Base-by-base conservation (phyloP, 2,888 invertebrate species). In the Sinodicranocentrus sp. region DNA sequence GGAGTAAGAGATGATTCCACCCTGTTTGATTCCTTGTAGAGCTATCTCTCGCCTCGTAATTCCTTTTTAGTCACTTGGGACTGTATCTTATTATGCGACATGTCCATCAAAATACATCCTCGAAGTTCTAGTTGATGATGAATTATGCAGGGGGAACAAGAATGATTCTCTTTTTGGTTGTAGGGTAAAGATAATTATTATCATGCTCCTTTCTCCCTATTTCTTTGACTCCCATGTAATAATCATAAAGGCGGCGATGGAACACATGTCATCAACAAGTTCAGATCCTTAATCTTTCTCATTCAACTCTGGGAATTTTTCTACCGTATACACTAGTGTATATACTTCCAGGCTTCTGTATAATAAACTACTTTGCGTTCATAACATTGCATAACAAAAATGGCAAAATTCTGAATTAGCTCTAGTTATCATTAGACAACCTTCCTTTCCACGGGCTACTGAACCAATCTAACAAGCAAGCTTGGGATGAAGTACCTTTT, bases 21-120 rank as follows among this genome's bases (percentile, higher is more conserved):
- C 61, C 70, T 70, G 23, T 59, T 33, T 44, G 39, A 70, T 63
- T 70, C 78, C 78, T 70, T 70, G 59, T 70, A 39, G 61, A 70
- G 78, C 70, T 70, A 78, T 70, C 78, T 67, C 61, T 78, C 39
- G 19, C 57, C 15, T 78, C 21, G 77, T 70, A 78, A 72, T 65
- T 79, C 65, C 79, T 72, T 79, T 79, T 79, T 65, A 72, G 79
- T 72, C 79, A 72, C 79, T 54, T 48, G 79, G 79, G 79, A 79
- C 61, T 79, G 39, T 25, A 79, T 79, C 79, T 79, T 65, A 79
- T 79, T 79, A 79, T 79, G 71, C 79, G 65, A 79, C 79, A 63
- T 79, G 79, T 79, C 79, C 79, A 72, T 79, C 79, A 79, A 79
- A 57, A 78, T 33, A 68, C 70, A 70, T 26, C 70, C 28, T 70